Evolutionary conservation across 2,113 vertebrate species (phyloP).

Genomic region (Laterallus jamaicensis): DNA sequence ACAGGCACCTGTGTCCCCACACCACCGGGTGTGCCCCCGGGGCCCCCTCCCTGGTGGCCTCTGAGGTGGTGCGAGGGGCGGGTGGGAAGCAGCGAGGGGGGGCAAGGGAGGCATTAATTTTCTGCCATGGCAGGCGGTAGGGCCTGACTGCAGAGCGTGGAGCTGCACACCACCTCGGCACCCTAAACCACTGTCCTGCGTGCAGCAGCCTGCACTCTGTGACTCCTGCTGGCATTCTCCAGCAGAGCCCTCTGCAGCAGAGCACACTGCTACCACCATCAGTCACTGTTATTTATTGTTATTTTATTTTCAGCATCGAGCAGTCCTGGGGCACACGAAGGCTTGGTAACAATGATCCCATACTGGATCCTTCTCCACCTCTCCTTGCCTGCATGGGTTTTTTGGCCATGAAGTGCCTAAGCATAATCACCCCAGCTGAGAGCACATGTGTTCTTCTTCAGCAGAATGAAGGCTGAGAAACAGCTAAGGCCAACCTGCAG

Average conservation of each 20-base stretch:
- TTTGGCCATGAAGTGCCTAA: not conserved
- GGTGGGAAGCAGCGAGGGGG: not conserved
- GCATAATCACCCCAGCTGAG: not conserved
- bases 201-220: not conserved
- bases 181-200: not conserved
- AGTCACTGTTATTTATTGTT: not conserved
- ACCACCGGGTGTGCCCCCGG: rapidly evolving
- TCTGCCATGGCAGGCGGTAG: not conserved
- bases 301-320: not conserved
- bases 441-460: not conserved
- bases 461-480: not conserved
- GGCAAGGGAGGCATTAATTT: not conserved
- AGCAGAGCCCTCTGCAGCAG: not conserved
- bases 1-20: not conserved
- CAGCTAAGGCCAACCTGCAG: not conserved
- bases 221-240: not conserved
- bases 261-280: not conserved
- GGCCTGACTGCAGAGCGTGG: not conserved
- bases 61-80: not conserved
- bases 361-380: not conserved
- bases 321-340: not conserved
- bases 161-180: not conserved
- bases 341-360: not conserved
- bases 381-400: not conserved
- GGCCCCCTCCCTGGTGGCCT: not conserved